Evolutionary conservation across 2,888 invertebrate species (phyloP).

Genomic region (Tenthredo livida): DNA sequence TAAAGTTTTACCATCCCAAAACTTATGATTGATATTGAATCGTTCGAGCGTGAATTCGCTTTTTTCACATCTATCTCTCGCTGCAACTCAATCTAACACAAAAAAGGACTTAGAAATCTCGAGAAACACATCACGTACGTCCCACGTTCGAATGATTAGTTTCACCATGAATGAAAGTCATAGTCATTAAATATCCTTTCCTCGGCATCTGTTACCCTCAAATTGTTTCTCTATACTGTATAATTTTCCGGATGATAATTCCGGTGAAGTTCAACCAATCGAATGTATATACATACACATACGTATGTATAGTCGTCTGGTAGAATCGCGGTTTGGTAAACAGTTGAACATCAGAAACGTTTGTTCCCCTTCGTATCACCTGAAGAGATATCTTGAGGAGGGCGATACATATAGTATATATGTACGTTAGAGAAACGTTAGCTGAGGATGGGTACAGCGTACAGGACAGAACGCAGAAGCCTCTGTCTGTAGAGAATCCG

Average conservation of each 20-base stretch:
- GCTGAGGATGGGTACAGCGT: not conserved
- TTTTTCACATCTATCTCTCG: not conserved
- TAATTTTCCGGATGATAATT: not conserved
- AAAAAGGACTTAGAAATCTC: not conserved
- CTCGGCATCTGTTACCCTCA: not conserved
- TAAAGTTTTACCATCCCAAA: constrained; percentile 39
- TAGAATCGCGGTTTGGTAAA: not conserved
- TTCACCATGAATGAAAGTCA: not conserved
- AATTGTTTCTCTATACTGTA: not conserved
- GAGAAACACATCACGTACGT: not conserved
- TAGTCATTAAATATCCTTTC: no score
- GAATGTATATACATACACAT: no score
- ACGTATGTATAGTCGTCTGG: no score
- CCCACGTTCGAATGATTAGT: not conserved
- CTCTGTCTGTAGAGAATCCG: constrained; percentile 37
- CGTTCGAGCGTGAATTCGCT: constrained; percentile 30
- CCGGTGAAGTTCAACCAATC: not conserved
- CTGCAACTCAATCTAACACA: constrained; percentile 9
- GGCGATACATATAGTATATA: not conserved
- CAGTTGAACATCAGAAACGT: constrained; percentile 1
- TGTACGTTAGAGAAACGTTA: not conserved
- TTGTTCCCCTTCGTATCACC: not conserved
- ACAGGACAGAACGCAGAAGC: not conserved
- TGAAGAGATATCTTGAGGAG: not conserved
- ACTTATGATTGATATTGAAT: constrained; percentile 51